These are phyloP conservation scores for Heliopora coerulea DNA, from an alignment of 92 coral and sea anemone species.

Conservation along the genomic window DNA sequence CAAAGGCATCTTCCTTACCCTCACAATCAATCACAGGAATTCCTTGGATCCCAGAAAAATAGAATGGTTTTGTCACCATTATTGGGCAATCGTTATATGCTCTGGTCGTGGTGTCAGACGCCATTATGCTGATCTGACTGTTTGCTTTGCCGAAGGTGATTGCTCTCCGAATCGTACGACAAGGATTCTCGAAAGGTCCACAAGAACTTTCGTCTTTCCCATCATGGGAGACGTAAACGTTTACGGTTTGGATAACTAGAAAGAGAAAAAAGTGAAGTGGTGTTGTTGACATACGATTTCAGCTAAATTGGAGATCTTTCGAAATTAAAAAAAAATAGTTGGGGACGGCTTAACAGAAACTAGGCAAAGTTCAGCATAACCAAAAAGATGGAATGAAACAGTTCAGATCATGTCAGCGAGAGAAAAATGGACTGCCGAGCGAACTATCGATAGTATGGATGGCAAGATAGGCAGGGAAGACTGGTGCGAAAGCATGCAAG, in stretches of 20 bases:
- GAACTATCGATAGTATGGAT: no score
- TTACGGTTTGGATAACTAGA: background rate
- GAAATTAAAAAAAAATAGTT: no score
- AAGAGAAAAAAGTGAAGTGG: no score
- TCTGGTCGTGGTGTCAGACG: background rate
- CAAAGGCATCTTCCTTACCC: constrained; percentile 5
- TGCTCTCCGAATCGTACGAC: constrained; percentile 3
- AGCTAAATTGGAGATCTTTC: no score
- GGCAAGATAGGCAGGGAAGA: no score
- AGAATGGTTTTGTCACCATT: background rate
- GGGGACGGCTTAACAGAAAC: no score
- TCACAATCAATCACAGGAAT: constrained; percentile 21
- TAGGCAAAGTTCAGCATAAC: no score
- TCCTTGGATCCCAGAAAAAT: constrained; percentile 2
- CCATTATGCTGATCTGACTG: constrained; percentile 1
- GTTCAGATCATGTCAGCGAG: no score
- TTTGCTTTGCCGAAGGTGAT: background rate
- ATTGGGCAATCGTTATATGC: constrained; percentile 12
- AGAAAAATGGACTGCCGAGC: no score
- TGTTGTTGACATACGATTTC: no score
- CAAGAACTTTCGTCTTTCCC: background rate
- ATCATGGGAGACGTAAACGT: constrained; percentile 5
- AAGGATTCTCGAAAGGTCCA: constrained; percentile 4
- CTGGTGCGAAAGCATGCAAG: no score
- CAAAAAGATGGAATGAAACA: no score